Evolutionary conservation across 1,140 invertebrate genomes (phyloP).

Genomic region (Drosophila ercepeae): DNA sequence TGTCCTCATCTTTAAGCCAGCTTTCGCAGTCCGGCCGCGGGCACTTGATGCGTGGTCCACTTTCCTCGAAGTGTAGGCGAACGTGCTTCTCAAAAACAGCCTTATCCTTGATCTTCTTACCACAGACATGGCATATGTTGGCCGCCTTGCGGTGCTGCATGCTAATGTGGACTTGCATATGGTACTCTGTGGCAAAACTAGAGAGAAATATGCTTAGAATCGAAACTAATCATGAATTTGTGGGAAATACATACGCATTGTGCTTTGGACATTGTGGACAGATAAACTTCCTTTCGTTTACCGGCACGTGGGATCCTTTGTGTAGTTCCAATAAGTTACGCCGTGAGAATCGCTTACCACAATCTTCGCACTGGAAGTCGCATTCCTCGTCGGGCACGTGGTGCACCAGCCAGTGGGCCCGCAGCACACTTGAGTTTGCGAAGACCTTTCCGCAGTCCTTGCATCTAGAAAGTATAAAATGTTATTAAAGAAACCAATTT

Average conservation of each 20-base stretch:
- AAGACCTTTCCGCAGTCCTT: conserved; percentile 76
- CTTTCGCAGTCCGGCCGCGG: conserved; percentile 74
- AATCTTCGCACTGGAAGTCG: conserved; percentile 73
- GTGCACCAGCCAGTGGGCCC: conserved; percentile 66
- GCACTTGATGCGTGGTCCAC: conserved; percentile 75
- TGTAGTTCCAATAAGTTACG: conserved; percentile 72
- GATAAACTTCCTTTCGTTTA: conserved; percentile 65
- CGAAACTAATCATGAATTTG: neutral
- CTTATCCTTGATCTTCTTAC: conserved; percentile 77
- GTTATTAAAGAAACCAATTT: neutral
- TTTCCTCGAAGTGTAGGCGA: conserved; percentile 76
- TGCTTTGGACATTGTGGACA: conserved; percentile 72
- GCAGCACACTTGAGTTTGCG: conserved; percentile 67
- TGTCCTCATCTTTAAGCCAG: conserved; percentile 79
- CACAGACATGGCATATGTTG: conserved; percentile 79
- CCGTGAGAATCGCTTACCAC: conserved; percentile 72
- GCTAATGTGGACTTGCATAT: conserved; percentile 74
- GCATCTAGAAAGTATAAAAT: conserved; percentile 38
- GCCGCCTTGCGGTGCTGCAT: conserved; percentile 71
- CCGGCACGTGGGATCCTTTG: conserved; percentile 73
- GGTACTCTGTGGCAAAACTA: conserved; percentile 75
- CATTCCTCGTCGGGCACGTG: conserved; percentile 75
- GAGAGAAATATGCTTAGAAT: neutral
- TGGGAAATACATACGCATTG: conserved; percentile 50
- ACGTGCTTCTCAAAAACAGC: conserved; percentile 80